Percentiles rank a stretch among this genome's conserved stretches.
Conservation (phyloP, 2,113 vertebrate genomes). For the Scalopus aquaticus region DNA sequence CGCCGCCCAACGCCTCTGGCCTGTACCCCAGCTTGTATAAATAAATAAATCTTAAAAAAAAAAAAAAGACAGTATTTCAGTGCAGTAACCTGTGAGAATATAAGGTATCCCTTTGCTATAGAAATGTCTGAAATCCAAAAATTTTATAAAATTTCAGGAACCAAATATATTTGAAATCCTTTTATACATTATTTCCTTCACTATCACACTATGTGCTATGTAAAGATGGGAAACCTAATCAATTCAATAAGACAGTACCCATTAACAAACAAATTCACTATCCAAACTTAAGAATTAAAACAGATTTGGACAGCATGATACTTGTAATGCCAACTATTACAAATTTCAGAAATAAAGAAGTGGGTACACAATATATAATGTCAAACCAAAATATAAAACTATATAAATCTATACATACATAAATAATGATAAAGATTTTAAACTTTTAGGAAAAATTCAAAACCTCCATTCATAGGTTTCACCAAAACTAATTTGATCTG, state of each 20-base stretch:
- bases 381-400: conserved; percentile 4
- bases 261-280: conserved; percentile 7
- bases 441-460: neutral
- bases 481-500: conserved; percentile 31
- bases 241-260: neutral
- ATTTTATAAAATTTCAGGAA: neutral
- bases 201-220: neutral
- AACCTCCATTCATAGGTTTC: conserved; percentile 4
- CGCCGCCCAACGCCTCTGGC: too few species aligned
- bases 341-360: neutral
- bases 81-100: neutral
- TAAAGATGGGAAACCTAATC: neutral
- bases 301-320: neutral
- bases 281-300: conserved; percentile 31
- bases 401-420: neutral
- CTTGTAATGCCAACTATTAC: neutral
- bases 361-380: neutral
- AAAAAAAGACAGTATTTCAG: too few species aligned
- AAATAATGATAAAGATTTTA: neutral
- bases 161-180: conserved; percentile 22
- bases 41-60: too few species aligned
- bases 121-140: conserved; percentile 50
- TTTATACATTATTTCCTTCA: neutral
- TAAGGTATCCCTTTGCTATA: neutral
- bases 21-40: too few species aligned